These are phyloP conservation scores for Okapia johnstoni DNA, from an alignment of 2,113 vertebrate genomes.

Conservation along the genomic window DNA sequence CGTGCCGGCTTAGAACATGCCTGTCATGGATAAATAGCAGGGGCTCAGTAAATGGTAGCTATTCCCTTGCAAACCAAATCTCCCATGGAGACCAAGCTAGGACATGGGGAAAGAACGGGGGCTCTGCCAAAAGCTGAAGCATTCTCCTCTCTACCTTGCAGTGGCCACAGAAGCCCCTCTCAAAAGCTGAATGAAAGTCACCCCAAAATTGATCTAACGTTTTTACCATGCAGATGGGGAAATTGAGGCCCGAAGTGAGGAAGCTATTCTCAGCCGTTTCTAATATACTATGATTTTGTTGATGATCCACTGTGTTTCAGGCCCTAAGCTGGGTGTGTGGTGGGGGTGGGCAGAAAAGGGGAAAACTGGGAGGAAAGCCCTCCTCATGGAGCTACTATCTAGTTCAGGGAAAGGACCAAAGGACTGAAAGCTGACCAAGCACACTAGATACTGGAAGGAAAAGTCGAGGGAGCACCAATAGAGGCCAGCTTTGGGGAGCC, in stretches of 20 bases:
- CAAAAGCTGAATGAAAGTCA: neutral
- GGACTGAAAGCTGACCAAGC: neutral
- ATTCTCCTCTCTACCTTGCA: neutral
- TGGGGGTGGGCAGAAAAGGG: neutral
- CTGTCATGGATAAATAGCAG: neutral
- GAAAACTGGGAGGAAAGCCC: neutral
- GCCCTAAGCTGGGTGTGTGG: neutral
- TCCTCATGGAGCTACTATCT: neutral
- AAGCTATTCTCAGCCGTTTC: neutral
- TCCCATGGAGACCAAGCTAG: neutral
- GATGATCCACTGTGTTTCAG: neutral
- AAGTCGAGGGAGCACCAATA: neutral
- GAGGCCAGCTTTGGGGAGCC: neutral
- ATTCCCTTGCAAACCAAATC: neutral
- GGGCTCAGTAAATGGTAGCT: neutral
- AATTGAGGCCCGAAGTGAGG: neutral
- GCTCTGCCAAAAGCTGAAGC: neutral
- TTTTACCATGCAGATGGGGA: neutral
- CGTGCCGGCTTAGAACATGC: neutral
- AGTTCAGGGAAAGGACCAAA: neutral
- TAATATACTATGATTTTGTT: neutral
- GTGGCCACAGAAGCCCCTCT: neutral
- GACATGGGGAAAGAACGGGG: neutral
- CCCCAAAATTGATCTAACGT: neutral
- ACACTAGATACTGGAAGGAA: neutral